phyloP scores from a whole-genome alignment of 2,888 invertebrate genomes.

The Drosophila tanythrix region DNA sequence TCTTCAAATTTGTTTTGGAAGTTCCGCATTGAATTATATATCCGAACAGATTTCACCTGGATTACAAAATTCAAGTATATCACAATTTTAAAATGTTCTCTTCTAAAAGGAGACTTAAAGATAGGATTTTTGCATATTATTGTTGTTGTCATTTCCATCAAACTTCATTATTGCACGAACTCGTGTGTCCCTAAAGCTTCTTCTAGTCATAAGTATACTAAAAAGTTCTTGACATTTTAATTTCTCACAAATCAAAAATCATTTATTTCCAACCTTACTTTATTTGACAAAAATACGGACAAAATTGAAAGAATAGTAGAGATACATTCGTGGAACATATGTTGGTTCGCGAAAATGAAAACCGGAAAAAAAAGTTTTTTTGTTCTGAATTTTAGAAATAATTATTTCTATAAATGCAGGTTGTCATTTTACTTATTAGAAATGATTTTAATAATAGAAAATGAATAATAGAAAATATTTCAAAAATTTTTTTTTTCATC shows the following conservation, averaged over 20 bases:
- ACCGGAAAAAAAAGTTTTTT: background rate
- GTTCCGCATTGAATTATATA: no score
- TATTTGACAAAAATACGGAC: background rate
- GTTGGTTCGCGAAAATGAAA: background rate
- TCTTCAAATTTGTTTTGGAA: background rate
- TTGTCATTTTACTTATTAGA: background rate
- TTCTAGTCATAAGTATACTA: background rate
- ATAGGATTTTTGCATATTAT: background rate
- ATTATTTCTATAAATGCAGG: background rate
- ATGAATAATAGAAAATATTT: background rate
- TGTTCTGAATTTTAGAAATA: fast-evolving
- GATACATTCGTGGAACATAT: background rate
- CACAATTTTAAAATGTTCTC: background rate
- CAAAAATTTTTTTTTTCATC: fast-evolving
- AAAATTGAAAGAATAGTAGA: background rate
- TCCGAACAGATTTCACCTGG: no score
- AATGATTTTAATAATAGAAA: background rate
- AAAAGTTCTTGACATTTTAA: background rate
- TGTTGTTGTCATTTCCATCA: background rate
- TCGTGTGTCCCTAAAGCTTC: background rate
- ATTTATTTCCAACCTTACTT: background rate
- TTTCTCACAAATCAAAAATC: background rate
- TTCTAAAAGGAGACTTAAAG: background rate
- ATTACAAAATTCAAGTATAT: background rate
- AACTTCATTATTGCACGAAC: background rate